Evolutionary conservation across 2,888 invertebrate genomes (phyloP).

Genomic region (Spilosoma lubricipeda): DNA sequence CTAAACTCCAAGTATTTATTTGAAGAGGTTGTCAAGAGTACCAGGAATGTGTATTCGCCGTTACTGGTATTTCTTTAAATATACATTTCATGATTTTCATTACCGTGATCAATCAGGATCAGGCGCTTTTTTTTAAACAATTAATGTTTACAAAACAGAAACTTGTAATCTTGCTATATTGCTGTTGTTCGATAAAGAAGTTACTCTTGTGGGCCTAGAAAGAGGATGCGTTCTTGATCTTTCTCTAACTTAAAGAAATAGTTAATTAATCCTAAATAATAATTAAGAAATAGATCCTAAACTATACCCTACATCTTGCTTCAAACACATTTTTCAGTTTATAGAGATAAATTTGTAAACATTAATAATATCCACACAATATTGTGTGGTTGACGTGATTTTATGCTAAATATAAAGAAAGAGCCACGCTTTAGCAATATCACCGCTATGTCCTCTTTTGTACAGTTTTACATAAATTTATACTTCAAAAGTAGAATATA

Average conservation of each 20-base stretch:
- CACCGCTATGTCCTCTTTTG: not conserved
- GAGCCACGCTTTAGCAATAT: not conserved
- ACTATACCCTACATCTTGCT: no score
- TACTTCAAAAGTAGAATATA: not conserved
- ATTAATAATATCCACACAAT: not conserved
- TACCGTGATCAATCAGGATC: not conserved
- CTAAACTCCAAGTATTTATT: no score
- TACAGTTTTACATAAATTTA: slow-evolving; percentile 8
- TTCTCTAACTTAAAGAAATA: no score
- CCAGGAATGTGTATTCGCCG: no score
- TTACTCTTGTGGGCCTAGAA: no score
- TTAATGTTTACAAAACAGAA: no score
- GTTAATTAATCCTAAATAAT: no score
- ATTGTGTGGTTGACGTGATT: not conserved
- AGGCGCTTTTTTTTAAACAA: not conserved
- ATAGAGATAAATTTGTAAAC: not conserved
- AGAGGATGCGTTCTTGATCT: no score
- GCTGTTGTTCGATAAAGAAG: no score
- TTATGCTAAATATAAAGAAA: not conserved
- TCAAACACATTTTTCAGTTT: not conserved
- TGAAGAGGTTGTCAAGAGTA: no score
- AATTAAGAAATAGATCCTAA: no score
- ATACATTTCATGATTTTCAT: not conserved
- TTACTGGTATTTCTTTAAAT: not conserved
- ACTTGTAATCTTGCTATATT: no score